Evolutionary conservation across 1,140 invertebrate genomes (phyloP).

Genomic region (Ridgeia piscesae): DNA sequence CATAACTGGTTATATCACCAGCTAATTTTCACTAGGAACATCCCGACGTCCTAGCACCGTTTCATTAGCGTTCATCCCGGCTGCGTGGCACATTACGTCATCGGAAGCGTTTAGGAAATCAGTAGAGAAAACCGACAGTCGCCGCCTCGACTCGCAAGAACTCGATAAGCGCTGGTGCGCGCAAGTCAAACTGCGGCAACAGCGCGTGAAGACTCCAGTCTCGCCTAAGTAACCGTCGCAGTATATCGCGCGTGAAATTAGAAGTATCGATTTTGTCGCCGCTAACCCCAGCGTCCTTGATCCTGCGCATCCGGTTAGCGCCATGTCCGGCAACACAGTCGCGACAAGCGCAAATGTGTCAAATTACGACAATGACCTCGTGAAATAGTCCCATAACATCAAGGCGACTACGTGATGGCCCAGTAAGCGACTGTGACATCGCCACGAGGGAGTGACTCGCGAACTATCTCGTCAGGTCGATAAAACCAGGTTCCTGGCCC

Average conservation of each 20-base stretch:
- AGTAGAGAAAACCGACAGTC: not conserved
- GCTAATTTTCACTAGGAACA: no score
- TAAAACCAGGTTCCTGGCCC: not conserved
- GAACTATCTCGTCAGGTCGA: not conserved
- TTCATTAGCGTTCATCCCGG: not conserved
- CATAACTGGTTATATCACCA: no score
- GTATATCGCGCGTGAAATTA: not conserved
- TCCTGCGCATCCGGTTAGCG: not conserved
- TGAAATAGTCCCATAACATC: not conserved
- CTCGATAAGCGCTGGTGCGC: not conserved
- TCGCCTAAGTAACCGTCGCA: no score
- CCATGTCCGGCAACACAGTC: not conserved
- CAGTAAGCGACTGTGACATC: not conserved
- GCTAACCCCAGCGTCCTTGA: not conserved
- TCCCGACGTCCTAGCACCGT: no score
- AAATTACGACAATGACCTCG: not conserved
- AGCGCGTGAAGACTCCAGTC: not conserved
- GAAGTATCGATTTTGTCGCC: not conserved
- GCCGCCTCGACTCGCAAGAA: not conserved
- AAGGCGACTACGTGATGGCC: not conserved
- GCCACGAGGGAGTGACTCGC: not conserved
- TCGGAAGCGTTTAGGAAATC: not conserved
- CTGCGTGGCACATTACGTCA: not conserved
- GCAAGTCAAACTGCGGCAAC: not conserved
- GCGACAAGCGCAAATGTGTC: not conserved